Evolutionary conservation across 2,888 invertebrate species (phyloP).

Genomic region (Drosophila infuscata): DNA sequence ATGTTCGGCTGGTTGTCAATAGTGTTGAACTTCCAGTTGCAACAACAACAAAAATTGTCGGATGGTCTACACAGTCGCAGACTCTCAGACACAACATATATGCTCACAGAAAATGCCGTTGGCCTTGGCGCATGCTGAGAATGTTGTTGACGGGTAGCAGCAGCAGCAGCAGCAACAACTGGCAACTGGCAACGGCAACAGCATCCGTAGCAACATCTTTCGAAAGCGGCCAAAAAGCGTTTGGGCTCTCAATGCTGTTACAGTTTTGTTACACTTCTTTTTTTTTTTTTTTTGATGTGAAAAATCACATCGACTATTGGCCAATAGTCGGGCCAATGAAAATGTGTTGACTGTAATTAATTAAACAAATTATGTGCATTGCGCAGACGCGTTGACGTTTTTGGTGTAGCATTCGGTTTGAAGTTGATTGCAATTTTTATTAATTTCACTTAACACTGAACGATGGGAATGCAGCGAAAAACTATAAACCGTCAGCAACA

Average conservation of each 20-base stretch:
- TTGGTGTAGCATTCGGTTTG: slow-evolving; percentile 67
- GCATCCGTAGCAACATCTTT: slow-evolving; percentile 60
- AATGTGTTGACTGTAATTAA: slow-evolving; percentile 80
- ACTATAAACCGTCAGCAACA: slow-evolving; percentile 35
- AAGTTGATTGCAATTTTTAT: slow-evolving; percentile 72
- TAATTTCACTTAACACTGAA: slow-evolving; percentile 73
- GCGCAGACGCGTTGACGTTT: slow-evolving; percentile 79
- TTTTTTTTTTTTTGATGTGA: slow-evolving; percentile 59
- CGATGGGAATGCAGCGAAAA: slow-evolving; percentile 68
- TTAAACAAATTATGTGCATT: slow-evolving; percentile 81
- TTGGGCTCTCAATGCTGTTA: slow-evolving; percentile 73
- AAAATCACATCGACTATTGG: slow-evolving; percentile 74
- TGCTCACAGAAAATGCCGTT: slow-evolving; percentile 65
- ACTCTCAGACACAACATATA: slow-evolving; percentile 11
- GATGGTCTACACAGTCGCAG: slow-evolving; percentile 10
- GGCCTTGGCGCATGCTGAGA: slow-evolving; percentile 79
- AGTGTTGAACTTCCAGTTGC: slow-evolving; percentile 57
- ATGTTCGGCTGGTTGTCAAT: slow-evolving; percentile 48
- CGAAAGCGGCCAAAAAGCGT: slow-evolving; percentile 72
- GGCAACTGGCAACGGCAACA: slow-evolving; percentile 22
- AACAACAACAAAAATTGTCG: slow-evolving; percentile 15
- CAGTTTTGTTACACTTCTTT: slow-evolving; percentile 56
- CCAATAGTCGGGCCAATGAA: slow-evolving; percentile 66
- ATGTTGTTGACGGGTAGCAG: slow-evolving; percentile 62
- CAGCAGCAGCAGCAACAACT: slow-evolving; percentile 15